Base-by-base conservation (phyloP, 2,888 invertebrate species). In the Busseola fusca region DNA sequence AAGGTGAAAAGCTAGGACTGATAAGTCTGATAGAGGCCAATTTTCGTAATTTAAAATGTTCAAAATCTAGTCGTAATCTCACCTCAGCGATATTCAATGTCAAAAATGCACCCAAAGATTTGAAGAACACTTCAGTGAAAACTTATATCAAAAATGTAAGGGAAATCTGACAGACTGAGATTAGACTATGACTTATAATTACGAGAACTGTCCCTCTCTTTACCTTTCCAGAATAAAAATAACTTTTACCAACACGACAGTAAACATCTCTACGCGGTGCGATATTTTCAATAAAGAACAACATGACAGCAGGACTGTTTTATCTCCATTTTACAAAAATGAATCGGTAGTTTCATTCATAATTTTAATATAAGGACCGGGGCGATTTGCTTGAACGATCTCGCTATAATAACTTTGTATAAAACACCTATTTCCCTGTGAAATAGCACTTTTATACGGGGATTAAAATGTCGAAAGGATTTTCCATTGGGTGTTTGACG, bases 391-490 rank as follows among this genome's bases (percentile, higher is more conserved):
- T 63, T 78, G 65, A 79, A 65, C 56, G 65, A 68, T 57, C 79
- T 48, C 30, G 40, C 60, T 37, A 57, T 56, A 64, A 67, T 69
- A 74, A 73, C 57, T 77, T 59, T 60, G 58, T 52, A 70, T 70
- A 71, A 80, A 80, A 73, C 63, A 58, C 63, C 52, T 58, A 73
- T 81, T 83, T 81, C 48, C 63, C 50, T 50, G 42, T 64, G 60
- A 75, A 79, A 75, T 69, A 77, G 56, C 76, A 75, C 75, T 83
- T 84, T 85, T 81, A 54, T 72, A 54, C 67, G 66, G 30, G 80
- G 59, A 81, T 84, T 84, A 85, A 85, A 79, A 62, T 74, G 86
- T 84, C 76, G 78, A 84, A 84, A 60, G 72, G 77, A 73, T 66
- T 77, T 63, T 79, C 69, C 69, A 71, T 65, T 57, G 64, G 42